phyloP scores from a whole-genome alignment of 2,113 vertebrate species.

The Columbina picui region DNA sequence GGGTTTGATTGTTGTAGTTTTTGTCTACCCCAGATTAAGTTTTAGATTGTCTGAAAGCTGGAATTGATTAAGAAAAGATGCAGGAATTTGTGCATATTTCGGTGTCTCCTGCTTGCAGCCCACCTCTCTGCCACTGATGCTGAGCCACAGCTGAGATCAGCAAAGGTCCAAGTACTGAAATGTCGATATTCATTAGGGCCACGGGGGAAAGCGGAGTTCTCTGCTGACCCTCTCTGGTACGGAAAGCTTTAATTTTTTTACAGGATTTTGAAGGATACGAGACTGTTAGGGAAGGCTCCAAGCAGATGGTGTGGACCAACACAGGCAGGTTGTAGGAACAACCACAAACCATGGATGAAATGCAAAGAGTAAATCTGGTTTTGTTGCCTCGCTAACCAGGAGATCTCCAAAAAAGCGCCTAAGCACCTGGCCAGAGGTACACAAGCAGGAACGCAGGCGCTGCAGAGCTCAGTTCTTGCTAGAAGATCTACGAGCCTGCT shows the following conservation, averaged over 20 bases:
- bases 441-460: no score
- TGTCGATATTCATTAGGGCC: background rate
- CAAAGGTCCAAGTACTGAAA: background rate
- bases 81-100: background rate
- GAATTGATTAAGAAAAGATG: background rate
- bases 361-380: no score
- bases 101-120: background rate
- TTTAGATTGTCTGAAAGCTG: background rate
- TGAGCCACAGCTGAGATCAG: background rate
- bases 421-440: no score
- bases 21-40: background rate
- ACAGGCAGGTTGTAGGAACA: no score
- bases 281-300: background rate
- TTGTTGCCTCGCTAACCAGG: no score
- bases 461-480: no score
- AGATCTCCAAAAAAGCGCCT: no score
- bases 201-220: background rate
- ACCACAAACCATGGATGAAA: no score
- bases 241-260: background rate
- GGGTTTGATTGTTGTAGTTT: background rate
- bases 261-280: background rate
- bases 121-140: background rate
- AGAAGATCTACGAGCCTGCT: no score
- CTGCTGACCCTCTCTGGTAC: background rate
- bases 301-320: background rate